Percentiles rank a stretch among this genome's conserved stretches.
phyloP scores from a whole-genome alignment of 2,113 vertebrate species.

The Ascaphus truei region DNA sequence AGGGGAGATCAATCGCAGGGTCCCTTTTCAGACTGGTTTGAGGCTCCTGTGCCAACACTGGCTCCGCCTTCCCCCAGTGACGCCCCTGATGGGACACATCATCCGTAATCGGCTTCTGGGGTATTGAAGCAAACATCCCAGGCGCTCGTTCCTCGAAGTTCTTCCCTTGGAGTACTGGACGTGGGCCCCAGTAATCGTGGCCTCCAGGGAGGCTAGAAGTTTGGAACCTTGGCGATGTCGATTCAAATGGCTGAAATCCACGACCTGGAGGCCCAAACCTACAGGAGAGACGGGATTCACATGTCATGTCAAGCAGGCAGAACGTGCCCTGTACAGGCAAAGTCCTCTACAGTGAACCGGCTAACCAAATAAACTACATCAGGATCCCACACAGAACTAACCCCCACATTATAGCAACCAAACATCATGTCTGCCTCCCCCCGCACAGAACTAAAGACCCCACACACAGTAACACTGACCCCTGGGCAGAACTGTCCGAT shows the following conservation, averaged over 20 bases:
- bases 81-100: neutral
- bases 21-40: neutral
- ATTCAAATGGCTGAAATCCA: slow-evolving; percentile 66
- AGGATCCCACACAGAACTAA: no score
- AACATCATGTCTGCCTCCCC: no score
- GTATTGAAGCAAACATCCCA: neutral
- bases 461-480: no score
- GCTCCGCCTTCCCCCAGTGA: neutral
- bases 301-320: slow-evolving; percentile 42
- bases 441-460: no score
- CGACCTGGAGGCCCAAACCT: slow-evolving; percentile 79
- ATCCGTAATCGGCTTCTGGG: neutral
- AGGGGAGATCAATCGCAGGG: no score
- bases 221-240: slow-evolving; percentile 50
- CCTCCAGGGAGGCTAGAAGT: neutral
- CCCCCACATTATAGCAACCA: no score
- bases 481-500: no score
- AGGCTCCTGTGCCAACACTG: neutral
- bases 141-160: neutral
- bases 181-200: neutral
- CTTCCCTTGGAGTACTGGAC: neutral
- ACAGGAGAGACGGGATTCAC: slow-evolving; percentile 45
- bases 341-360: no score
- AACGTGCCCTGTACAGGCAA: no score
- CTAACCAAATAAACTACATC: no score